phyloP scores from a whole-genome alignment of 2,113 vertebrate genomes.

The Mionectes macconnelli region DNA sequence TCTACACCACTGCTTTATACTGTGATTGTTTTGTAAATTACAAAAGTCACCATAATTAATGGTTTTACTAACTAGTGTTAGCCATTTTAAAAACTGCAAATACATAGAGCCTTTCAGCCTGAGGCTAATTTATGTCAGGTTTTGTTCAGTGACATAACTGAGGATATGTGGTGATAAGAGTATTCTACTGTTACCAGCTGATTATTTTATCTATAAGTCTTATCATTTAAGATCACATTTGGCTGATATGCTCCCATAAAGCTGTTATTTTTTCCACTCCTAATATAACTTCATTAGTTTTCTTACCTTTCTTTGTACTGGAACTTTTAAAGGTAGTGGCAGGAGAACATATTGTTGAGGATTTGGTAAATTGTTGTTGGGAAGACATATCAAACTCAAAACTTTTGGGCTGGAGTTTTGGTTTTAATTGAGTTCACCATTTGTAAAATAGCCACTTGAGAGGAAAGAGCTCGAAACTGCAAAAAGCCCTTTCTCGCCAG shows the following conservation, averaged over 20 bases:
- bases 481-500: neutral
- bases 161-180: neutral
- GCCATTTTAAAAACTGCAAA: neutral
- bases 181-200: neutral
- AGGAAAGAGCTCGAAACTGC: neutral
- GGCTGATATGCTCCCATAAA: neutral
- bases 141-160: neutral
- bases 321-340: neutral
- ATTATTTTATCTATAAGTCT: neutral
- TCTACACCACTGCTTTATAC: neutral
- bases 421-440: neutral
- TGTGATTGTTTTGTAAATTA: neutral
- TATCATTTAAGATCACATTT: neutral
- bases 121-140: neutral
- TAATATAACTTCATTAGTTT: neutral
- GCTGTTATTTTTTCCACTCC: neutral
- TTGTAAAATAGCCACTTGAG: neutral
- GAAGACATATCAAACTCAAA: neutral
- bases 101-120: neutral
- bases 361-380: neutral
- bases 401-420: neutral
- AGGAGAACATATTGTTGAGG: neutral
- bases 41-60: neutral
- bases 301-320: neutral
- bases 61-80: neutral